Base-by-base conservation (phyloP, 2,888 invertebrate genomes). In the Catocala fraxini region DNA sequence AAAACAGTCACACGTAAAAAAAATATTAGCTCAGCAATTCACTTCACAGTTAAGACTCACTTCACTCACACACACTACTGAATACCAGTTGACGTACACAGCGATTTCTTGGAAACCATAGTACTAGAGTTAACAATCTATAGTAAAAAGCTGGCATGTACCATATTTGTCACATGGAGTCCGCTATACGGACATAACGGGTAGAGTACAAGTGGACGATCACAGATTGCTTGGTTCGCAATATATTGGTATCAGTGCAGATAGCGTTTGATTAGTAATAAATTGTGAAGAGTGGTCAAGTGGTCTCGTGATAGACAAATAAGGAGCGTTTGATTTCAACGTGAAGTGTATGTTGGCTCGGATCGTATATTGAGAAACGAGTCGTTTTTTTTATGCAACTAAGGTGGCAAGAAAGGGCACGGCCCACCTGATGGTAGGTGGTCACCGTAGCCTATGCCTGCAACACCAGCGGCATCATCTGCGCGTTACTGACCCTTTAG, bases 131-230 rank as follows among this genome's bases (percentile, higher is more conserved):
- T 25, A 25, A 25, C 49, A 51, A 47, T 45, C 34, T 41, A 46
- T 48, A 55, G 66, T 74, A 69, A 73, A 71, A 67, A 73, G 73
- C 63, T 69, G 43, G 66, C 51, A 55, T 64, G 61, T 51, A 60
- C 78, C 73, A 73, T 75, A 73, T 78, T 73, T 75, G 82, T 78
- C 75, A 65, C 76, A 70, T 74, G 57, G 51, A 55, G 51, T 49
- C 83, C 84, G 83, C 83, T 84, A 82, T 79, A 81, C 82, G 81
- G 83, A 68, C 64, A 72, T 60, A 60, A 56, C 55, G 58, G 66
- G 55, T 68, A 63, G 60, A 58, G 11, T 45, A 39, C 60, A 65
- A 70, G 63, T 70, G 52, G 57, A 53, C 58, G 62, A 25, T 25
- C 25, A 25, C 25, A 25, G 25, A 25, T 25, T 25, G 25, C 25